phyloP scores from a whole-genome alignment of 2,113 vertebrate species.

The Sturnus vulgaris region DNA sequence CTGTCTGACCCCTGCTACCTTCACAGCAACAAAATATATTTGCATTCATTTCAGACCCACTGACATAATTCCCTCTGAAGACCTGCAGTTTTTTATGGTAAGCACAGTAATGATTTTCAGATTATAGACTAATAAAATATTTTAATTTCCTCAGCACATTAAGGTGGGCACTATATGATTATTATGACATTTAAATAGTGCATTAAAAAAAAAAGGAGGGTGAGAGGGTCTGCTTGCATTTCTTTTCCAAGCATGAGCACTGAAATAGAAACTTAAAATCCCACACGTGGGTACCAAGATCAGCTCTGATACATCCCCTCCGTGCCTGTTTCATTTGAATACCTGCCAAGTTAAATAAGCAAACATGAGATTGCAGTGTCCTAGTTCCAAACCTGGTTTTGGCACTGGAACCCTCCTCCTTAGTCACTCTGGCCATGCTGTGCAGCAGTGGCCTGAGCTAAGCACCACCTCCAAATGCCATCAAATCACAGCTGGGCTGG shows the following conservation, averaged over 20 bases:
- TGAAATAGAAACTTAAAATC: slow-evolving; percentile 41
- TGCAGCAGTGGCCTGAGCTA: neutral
- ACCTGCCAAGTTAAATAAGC: slow-evolving; percentile 43
- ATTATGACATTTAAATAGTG: slow-evolving; percentile 46
- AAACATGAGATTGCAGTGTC: neutral
- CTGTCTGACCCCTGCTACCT: neutral
- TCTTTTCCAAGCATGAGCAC: slow-evolving; percentile 28
- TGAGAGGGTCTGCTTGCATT: neutral
- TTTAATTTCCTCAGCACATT: slow-evolving; percentile 41
- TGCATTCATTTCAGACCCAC: slow-evolving; percentile 4
- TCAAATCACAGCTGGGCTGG: neutral
- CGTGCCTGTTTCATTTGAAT: neutral
- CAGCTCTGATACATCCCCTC: slow-evolving; percentile 11
- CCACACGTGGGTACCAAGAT: neutral
- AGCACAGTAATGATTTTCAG: slow-evolving; percentile 36
- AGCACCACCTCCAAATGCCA: rapidly evolving
- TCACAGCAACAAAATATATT: neutral
- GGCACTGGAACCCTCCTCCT: neutral
- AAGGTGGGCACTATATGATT: neutral
- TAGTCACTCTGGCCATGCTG: neutral
- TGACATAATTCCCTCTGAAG: slow-evolving; percentile 12
- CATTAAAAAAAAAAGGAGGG: neutral
- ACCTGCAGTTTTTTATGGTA: slow-evolving; percentile 22
- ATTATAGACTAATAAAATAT: slow-evolving; percentile 57
- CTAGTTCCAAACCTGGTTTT: neutral